Conservation (phyloP, 2,888 invertebrate genomes). For the Aporophyla nigra region DNA sequence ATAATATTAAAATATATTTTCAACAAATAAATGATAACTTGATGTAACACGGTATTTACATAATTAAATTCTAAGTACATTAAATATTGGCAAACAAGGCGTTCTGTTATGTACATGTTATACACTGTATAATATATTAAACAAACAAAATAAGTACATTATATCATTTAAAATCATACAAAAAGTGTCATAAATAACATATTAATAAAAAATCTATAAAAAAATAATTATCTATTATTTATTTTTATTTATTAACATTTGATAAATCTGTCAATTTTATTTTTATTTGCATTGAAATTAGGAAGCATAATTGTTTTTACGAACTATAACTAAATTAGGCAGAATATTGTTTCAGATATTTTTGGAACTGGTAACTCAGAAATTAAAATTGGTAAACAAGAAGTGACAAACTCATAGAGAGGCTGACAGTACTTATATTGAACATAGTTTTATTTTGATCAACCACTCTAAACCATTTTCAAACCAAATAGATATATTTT, state of each 20-base stretch:
- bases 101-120: no score
- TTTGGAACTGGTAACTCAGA: constrained; percentile 35
- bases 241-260: constrained; percentile 23
- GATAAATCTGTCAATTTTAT: background rate
- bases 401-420: background rate
- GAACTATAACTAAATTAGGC: background rate
- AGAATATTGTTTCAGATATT: background rate
- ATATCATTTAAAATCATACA: background rate
- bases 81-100: background rate
- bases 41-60: constrained; percentile 38
- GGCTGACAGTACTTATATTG: background rate
- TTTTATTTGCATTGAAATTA: background rate
- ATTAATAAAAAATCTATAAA: constrained; percentile 7
- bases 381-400: background rate
- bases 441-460: no score
- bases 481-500: background rate
- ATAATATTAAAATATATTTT: constrained; percentile 47
- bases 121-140: no score
- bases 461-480: background rate
- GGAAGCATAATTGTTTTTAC: background rate
- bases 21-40: constrained; percentile 35
- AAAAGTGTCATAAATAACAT: constrained; percentile 24
- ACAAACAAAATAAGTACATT: no score
- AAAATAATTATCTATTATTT: no score
- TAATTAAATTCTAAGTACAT: constrained; percentile 26